A percentile compares a stretch with the other conserved stretches of the same genome.
phyloP scores from a whole-genome alignment of 2,888 invertebrate species.

The Nomada lathburiana region DNA sequence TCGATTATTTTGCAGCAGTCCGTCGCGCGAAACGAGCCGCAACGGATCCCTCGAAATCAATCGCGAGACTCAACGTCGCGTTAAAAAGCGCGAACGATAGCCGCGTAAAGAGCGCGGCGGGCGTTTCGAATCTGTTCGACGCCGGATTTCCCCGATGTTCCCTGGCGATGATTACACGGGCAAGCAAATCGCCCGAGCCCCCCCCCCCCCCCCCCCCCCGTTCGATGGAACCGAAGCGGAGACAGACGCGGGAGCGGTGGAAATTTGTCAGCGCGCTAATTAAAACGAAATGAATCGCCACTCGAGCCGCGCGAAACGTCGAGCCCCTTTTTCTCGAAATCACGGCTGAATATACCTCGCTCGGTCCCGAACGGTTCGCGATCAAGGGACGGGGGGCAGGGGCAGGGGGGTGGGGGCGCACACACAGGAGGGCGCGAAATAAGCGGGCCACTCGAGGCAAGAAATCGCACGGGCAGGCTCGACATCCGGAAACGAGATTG shows the following conservation, averaged over 20 bases:
- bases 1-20: too few relatives aligned
- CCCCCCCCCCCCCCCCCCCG: too few relatives aligned
- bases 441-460: constrained; percentile 43
- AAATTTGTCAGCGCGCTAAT: too few relatives aligned
- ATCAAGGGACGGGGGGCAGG: too few relatives aligned
- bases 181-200: too few relatives aligned
- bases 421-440: not conserved
- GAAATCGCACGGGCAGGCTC: constrained; percentile 47
- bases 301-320: too few relatives aligned
- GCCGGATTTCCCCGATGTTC: too few relatives aligned
- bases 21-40: constrained; percentile 41
- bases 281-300: too few relatives aligned
- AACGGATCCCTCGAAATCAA: constrained; percentile 34
- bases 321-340: too few relatives aligned
- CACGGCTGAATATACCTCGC: too few relatives aligned
- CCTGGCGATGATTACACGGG: too few relatives aligned
- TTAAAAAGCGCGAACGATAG: constrained; percentile 60
- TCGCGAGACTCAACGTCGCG: constrained; percentile 53
- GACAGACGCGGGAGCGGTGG: not conserved
- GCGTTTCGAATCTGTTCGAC: too few relatives aligned
- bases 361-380: not conserved
- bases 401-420: not conserved
- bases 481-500: constrained; percentile 59
- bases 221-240: not conserved
- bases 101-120: not conserved